phyloP scores from a whole-genome alignment of 2,113 vertebrate genomes.

The Lepus americanus region DNA sequence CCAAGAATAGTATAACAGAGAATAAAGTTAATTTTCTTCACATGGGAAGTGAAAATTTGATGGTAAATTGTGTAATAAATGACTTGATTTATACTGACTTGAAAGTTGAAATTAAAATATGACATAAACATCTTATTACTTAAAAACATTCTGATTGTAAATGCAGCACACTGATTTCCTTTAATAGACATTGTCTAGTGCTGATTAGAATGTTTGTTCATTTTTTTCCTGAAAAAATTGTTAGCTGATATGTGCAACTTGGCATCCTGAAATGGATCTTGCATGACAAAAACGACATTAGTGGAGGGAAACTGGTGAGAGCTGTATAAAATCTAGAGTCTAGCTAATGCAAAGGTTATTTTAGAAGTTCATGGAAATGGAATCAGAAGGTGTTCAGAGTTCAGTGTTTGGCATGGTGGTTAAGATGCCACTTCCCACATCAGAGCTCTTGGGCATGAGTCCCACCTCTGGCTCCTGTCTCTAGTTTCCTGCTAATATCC shows the following conservation, averaged over 20 bases:
- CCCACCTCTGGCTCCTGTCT: too few species aligned
- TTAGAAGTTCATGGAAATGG: too few species aligned
- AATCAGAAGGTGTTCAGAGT: too few species aligned
- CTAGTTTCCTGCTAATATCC: too few species aligned
- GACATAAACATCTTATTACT: background rate
- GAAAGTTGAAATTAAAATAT: background rate
- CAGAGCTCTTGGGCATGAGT: too few species aligned
- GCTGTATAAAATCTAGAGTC: background rate
- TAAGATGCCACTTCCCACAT: too few species aligned
- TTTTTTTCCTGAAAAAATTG: background rate
- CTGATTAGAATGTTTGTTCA: background rate
- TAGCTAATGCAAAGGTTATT: background rate
- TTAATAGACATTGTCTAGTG: background rate
- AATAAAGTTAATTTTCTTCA: background rate
- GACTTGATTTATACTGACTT: background rate
- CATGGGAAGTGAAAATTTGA: background rate
- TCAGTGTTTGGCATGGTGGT: too few species aligned
- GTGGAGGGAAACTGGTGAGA: background rate
- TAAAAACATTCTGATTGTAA: conserved; percentile 8
- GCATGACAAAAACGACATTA: background rate
- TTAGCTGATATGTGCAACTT: background rate
- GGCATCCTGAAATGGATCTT: background rate
- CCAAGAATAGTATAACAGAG: background rate
- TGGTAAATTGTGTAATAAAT: background rate
- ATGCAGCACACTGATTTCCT: background rate